Conservation (phyloP, 2,113 vertebrate species). For the Plectropomus leopardus region DNA sequence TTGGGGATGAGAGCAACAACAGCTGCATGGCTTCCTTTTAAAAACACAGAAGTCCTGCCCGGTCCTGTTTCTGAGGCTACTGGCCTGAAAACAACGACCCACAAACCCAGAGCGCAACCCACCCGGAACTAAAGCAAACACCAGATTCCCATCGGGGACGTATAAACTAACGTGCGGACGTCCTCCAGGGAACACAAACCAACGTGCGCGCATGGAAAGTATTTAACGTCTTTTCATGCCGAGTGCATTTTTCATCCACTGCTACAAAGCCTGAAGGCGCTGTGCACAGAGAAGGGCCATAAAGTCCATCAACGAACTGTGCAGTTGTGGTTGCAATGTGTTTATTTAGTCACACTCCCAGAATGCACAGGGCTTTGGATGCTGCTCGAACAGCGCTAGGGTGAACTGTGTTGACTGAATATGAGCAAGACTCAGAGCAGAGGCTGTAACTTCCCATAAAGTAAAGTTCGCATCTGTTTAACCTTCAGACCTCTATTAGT, state of each 20-base stretch:
- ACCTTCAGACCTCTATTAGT: not conserved
- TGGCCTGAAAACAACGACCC: constrained; percentile 49
- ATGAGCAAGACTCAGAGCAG: constrained; percentile 11
- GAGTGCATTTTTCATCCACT: constrained; percentile 49
- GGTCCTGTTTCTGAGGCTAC: constrained; percentile 29
- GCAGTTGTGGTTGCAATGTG: constrained; percentile 56
- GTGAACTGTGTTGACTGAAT: constrained; percentile 3
- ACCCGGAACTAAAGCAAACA: constrained; percentile 77
- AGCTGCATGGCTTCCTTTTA: constrained; percentile 34
- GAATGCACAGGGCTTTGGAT: constrained; percentile 51
- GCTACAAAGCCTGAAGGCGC: constrained; percentile 55
- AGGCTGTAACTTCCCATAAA: constrained; percentile 18
- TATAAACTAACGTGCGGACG: constrained; percentile 45
- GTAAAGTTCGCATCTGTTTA: not conserved
- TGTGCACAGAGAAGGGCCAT: constrained; percentile 54
- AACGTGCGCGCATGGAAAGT: constrained; percentile 67
- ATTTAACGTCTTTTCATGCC: constrained; percentile 69
- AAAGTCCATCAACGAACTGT: constrained; percentile 68
- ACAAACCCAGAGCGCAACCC: constrained; percentile 55
- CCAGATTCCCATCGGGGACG: constrained; percentile 54
- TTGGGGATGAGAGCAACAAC: constrained; percentile 15
- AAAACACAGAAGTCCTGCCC: constrained; percentile 42
- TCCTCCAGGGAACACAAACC: constrained; percentile 65
- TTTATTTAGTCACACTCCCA: constrained; percentile 74
- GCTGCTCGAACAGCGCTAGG: constrained; percentile 20